These are phyloP conservation scores for Lasioglossum morio DNA, from an alignment of 2,888 invertebrate species.

Conservation along the genomic window DNA sequence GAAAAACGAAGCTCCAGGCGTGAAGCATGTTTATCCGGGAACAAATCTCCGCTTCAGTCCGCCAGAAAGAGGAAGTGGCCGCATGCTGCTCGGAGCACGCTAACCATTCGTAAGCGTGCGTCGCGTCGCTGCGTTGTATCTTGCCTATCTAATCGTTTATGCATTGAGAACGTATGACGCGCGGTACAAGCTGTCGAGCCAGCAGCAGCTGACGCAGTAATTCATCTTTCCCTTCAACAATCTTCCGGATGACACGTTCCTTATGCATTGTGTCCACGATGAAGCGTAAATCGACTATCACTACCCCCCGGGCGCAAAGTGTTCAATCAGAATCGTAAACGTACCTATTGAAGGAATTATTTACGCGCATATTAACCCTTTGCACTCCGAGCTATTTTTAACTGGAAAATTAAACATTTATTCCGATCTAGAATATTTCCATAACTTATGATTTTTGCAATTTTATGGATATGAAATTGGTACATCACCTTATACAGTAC, in stretches of 20 bases:
- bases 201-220: constrained; percentile 48
- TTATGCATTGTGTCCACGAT: not conserved
- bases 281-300: not conserved
- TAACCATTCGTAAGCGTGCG: not conserved
- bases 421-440: too few species aligned
- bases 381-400: too few species aligned
- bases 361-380: not conserved
- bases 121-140: constrained; percentile 29
- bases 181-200: constrained; percentile 35
- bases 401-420: too few species aligned
- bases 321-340: not conserved
- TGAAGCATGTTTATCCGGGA: not conserved
- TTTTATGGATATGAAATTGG: too few species aligned
- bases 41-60: not conserved
- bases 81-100: not conserved
- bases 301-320: not conserved
- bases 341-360: not conserved
- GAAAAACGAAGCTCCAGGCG: not conserved
- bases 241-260: constrained; percentile 48
- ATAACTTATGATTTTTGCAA: too few species aligned
- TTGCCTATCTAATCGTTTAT: constrained; percentile 43
- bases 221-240: constrained; percentile 39
- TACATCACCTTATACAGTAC: too few species aligned
- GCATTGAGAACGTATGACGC: constrained; percentile 24
- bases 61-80: not conserved